Conservation (phyloP, 2,888 invertebrate genomes). For the Athalia cordata region DNA sequence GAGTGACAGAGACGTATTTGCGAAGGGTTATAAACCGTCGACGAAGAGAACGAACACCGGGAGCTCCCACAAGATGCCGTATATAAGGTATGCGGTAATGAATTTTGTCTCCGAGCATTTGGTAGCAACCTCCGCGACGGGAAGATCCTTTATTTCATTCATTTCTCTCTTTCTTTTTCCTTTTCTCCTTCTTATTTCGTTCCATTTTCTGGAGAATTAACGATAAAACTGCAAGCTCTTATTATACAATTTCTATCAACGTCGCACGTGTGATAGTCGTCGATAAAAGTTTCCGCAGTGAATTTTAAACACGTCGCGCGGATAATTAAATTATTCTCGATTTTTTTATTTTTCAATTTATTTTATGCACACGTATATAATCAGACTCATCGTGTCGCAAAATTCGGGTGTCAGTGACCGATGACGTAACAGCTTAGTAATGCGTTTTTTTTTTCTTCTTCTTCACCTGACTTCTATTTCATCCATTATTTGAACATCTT, state of each 20-base stretch:
- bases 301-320: too few species aligned
- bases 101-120: conserved; percentile 9
- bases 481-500: too few species aligned
- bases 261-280: too few species aligned
- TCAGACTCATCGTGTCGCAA: too few species aligned
- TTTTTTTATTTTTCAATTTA: too few species aligned
- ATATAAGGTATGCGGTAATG: conserved; percentile 36
- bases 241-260: too few species aligned
- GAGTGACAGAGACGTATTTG: conserved; percentile 35
- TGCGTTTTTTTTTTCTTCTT: background rate
- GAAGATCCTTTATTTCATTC: background rate
- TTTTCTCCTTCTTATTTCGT: background rate
- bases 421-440: conserved; percentile 5
- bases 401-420: conserved; percentile 19
- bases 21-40: conserved; percentile 6
- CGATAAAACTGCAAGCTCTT: too few species aligned
- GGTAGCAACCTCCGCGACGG: background rate
- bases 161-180: background rate
- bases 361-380: background rate
- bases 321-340: too few species aligned
- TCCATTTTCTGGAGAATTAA: background rate
- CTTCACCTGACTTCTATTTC: too few species aligned
- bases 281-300: too few species aligned
- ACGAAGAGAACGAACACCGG: background rate
- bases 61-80: conserved; percentile 4